Conservation (phyloP, 2,797 vertebrate genomes). For the Allobates femoralis region DNA sequence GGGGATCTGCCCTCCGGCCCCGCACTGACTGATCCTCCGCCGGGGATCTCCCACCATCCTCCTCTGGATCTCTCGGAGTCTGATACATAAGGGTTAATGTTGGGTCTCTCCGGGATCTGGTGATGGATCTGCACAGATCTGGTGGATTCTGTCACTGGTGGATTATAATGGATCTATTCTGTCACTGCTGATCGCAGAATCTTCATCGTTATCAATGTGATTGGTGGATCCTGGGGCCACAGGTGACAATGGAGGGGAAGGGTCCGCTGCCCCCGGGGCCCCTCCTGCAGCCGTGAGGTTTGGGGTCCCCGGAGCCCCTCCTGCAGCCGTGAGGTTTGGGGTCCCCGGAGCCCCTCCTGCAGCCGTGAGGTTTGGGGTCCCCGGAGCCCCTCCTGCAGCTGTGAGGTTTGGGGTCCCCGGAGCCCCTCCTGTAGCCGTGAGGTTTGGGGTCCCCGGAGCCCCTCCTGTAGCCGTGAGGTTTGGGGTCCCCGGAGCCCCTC, state of each 20-base stretch:
- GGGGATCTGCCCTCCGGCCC: background rate
- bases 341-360: no score
- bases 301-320: no score
- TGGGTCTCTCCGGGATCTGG: no score
- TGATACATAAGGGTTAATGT: conserved; percentile 15
- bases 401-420: background rate
- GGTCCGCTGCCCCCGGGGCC: background rate
- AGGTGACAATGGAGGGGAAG: background rate
- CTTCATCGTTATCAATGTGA: background rate
- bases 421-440: background rate
- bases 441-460: background rate
- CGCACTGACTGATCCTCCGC: background rate
- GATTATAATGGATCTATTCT: conserved; percentile 12
- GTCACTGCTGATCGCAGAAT: background rate
- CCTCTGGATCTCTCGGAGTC: background rate
- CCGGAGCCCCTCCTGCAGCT: no score
- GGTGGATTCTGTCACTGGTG: conserved; percentile 40
- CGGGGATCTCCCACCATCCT: background rate
- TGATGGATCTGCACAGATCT: background rate
- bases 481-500: no score
- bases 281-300: background rate
- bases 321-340: background rate
- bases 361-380: background rate
- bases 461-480: background rate
- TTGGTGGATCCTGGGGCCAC: background rate